Evolutionary conservation across 2,113 vertebrate species (phyloP).

Genomic region (Coreoperca whiteheadi): DNA sequence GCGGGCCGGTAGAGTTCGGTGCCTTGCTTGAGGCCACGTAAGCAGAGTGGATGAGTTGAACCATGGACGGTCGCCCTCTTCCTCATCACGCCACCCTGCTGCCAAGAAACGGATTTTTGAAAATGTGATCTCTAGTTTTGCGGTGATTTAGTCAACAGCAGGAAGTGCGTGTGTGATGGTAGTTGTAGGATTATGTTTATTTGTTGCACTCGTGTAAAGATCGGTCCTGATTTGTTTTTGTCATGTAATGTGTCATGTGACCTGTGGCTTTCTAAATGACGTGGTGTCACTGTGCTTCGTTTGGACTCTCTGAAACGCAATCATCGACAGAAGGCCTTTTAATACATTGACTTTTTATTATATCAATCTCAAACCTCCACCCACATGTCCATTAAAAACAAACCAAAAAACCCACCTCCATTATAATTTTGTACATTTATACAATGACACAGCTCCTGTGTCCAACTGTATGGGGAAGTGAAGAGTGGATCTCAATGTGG

Average conservation of each 20-base stretch:
- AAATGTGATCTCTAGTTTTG: slow-evolving; percentile 3
- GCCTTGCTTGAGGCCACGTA: slow-evolving; percentile 57
- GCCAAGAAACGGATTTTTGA: background rate
- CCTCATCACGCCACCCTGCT: slow-evolving; percentile 6
- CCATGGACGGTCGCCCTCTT: background rate
- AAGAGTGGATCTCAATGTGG: slow-evolving; percentile 85
- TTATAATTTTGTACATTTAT: slow-evolving; percentile 93
- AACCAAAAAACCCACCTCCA: slow-evolving; percentile 90
- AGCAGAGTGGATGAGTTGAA: slow-evolving; percentile 11
- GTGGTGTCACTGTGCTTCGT: slow-evolving; percentile 26
- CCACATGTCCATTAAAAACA: slow-evolving; percentile 89
- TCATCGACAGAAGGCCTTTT: slow-evolving; percentile 31
- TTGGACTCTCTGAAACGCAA: background rate
- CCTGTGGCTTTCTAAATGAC: background rate
- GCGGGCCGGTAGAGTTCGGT: slow-evolving; percentile 39
- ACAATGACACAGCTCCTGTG: slow-evolving; percentile 93
- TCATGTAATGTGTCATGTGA: slow-evolving; percentile 18
- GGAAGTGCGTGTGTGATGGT: background rate
- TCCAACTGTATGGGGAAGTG: slow-evolving; percentile 87
- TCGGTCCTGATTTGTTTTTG: background rate
- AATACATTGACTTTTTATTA: slow-evolving; percentile 84
- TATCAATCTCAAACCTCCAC: slow-evolving; percentile 76
- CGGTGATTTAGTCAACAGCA: background rate
- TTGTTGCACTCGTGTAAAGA: slow-evolving; percentile 34
- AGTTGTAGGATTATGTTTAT: background rate